phyloP scores from a whole-genome alignment of 2,797 vertebrate genomes.

The Rhinella marina region DNA sequence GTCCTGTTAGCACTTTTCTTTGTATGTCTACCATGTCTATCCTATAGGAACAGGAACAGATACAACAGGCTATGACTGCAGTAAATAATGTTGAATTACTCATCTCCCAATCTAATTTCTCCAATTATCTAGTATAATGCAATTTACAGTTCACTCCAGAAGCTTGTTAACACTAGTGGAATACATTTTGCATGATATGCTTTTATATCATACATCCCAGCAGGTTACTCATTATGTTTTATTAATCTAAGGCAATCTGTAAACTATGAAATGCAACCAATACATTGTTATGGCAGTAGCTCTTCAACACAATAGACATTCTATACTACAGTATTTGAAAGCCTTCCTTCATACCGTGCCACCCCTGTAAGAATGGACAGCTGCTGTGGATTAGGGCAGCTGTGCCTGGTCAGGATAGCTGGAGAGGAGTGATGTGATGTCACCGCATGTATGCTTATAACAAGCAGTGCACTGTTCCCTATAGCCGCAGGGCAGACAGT shows the following conservation, averaged over 20 bases:
- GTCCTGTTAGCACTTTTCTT: no score
- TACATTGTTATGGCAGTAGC: conserved; percentile 18
- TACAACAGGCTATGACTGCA: neutral
- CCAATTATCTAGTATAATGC: neutral
- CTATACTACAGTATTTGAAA: conserved; percentile 20
- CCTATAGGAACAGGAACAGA: neutral
- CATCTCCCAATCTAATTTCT: neutral
- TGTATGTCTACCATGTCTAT: no score
- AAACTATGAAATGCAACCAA: conserved; percentile 21
- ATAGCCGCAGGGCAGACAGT: conserved; percentile 6
- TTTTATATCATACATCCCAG: neutral
- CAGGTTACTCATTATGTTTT: neutral
- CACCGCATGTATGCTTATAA: neutral
- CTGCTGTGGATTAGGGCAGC: conserved; percentile 39
- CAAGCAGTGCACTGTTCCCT: conserved; percentile 8
- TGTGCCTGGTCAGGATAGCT: conserved; percentile 40
- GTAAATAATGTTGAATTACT: neutral
- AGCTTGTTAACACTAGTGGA: neutral
- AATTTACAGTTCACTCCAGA: neutral
- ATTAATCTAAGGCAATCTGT: conserved; percentile 13
- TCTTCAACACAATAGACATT: conserved; percentile 32
- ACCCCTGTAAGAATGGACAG: conserved; percentile 24
- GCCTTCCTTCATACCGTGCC: conserved; percentile 1
- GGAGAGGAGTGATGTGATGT: conserved; percentile 17
- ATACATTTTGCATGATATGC: neutral